These are phyloP conservation scores for Aepyceros melampus DNA, from an alignment of 2,113 vertebrate genomes.

Conservation along the genomic window DNA sequence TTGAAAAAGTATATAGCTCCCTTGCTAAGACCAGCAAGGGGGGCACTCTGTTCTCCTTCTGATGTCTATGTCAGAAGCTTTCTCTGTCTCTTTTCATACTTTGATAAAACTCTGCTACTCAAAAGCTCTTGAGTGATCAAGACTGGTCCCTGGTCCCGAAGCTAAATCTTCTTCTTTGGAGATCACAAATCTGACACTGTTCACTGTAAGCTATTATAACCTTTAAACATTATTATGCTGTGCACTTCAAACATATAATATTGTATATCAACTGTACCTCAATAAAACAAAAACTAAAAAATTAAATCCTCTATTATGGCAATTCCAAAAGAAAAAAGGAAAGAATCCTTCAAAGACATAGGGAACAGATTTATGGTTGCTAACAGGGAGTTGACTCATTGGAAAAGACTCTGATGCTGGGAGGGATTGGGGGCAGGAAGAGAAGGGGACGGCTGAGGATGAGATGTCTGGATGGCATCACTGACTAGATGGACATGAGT, in stretches of 20 bases:
- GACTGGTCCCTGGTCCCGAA: background rate
- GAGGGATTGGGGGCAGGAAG: too few species aligned
- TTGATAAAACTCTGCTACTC: background rate
- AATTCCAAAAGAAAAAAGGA: background rate
- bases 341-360: background rate
- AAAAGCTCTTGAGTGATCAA: background rate
- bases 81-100: background rate
- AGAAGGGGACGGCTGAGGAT: too few species aligned
- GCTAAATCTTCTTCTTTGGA: background rate
- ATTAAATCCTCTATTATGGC: background rate
- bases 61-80: background rate
- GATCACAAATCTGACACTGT: rapidly evolving
- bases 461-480: too few species aligned
- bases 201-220: background rate
- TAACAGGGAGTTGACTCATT: too few species aligned
- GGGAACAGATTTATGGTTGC: background rate
- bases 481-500: too few species aligned
- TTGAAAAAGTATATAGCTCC: background rate
- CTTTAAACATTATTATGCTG: too few species aligned
- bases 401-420: too few species aligned
- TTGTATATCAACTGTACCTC: background rate
- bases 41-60: background rate
- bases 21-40: background rate
- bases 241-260: too few species aligned
- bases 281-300: background rate